Evolutionary conservation across 2,113 vertebrate species (phyloP).

Genomic region (Anthoscopus minutus): DNA sequence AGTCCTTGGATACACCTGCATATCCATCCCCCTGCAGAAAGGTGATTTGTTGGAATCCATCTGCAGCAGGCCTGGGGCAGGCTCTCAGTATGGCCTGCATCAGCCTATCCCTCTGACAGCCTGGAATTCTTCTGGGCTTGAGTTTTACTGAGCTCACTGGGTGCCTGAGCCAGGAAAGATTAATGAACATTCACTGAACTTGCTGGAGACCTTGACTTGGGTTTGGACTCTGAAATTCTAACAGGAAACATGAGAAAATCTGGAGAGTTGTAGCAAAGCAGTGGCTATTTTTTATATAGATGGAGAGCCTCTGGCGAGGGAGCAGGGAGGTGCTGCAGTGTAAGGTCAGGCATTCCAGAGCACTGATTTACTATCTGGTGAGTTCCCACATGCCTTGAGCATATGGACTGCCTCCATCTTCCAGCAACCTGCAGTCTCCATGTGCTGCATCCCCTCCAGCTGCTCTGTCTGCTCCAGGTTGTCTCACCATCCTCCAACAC

Average conservation of each 20-base stretch:
- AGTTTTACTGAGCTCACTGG: neutral
- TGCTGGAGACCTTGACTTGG: neutral
- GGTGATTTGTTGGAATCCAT: neutral
- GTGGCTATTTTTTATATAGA: neutral
- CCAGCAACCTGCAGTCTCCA: neutral
- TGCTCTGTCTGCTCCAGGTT: neutral
- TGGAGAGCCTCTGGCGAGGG: neutral
- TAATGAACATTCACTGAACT: neutral
- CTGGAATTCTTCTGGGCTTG: neutral
- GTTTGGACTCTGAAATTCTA: neutral
- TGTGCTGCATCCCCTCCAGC: neutral
- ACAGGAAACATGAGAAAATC: neutral
- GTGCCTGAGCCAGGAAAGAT: neutral
- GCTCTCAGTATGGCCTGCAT: neutral
- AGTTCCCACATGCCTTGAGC: neutral
- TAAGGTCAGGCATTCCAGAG: neutral
- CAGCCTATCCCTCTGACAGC: neutral
- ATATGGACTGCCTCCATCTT: neutral
- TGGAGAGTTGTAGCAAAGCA: accelerated
- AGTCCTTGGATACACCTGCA: neutral
- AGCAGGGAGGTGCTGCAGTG: neutral
- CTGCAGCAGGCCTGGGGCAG: neutral
- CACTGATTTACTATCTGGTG: neutral
- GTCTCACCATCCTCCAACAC: neutral
- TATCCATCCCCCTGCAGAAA: neutral